phyloP scores from a whole-genome alignment of 1,140 invertebrate species.

The Calephelis nemesis region DNA sequence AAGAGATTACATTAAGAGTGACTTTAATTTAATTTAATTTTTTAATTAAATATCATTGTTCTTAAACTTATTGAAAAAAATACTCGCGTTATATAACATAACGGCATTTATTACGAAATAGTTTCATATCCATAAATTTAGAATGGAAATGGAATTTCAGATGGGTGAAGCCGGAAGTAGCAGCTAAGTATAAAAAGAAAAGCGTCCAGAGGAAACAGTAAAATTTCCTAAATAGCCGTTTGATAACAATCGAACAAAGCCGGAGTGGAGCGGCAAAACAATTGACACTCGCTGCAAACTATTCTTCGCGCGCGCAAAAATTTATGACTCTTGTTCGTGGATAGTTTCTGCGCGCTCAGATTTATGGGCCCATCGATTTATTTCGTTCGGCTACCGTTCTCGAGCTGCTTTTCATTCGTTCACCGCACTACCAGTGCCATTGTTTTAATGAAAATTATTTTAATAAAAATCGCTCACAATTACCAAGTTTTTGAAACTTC shows the following conservation, averaged over 20 bases:
- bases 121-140: too few species aligned
- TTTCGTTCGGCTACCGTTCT: constrained; percentile 12
- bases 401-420: constrained; percentile 2
- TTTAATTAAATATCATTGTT: too few species aligned
- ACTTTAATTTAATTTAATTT: too few species aligned
- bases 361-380: constrained; percentile 17
- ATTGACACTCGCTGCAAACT: constrained; percentile 29
- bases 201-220: background rate
- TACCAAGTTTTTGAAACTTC: too few species aligned
- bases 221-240: constrained; percentile 7
- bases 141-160: too few species aligned
- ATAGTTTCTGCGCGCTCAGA: constrained; percentile 25
- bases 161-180: too few species aligned
- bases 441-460: constrained; percentile 5
- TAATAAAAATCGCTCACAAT: too few species aligned
- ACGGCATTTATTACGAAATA: too few species aligned
- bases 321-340: constrained; percentile 30
- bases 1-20: too few species aligned
- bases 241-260: constrained; percentile 15
- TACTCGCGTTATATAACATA: too few species aligned
- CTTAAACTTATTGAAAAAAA: too few species aligned
- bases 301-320: constrained; percentile 24
- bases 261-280: constrained; percentile 25
- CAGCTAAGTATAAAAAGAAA: background rate
- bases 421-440: background rate